Conservation (phyloP, 2,888 invertebrate species). For the Lumbricus terrestris region DNA sequence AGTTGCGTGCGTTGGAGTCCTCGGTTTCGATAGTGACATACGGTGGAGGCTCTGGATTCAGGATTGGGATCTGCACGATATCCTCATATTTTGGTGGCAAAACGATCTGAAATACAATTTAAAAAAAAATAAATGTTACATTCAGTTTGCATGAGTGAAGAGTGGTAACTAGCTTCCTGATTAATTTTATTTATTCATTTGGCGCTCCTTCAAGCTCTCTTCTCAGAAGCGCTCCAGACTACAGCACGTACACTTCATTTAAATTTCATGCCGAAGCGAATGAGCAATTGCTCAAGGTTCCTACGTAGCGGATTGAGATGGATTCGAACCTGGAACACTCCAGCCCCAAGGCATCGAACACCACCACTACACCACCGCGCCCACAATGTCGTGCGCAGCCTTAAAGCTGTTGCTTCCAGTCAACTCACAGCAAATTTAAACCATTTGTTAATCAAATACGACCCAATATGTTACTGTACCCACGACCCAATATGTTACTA, state of each 20-base stretch:
- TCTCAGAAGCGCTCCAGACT: no score
- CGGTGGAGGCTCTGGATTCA: conserved; percentile 33
- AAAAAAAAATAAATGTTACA: not conserved
- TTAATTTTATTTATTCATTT: no score
- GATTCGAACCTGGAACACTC: no score
- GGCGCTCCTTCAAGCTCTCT: no score
- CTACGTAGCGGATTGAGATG: no score
- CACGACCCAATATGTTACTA: not conserved
- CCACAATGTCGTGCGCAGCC: not conserved
- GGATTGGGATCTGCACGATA: conserved; percentile 44
- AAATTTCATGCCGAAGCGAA: no score
- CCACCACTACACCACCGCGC: no score
- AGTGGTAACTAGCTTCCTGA: no score
- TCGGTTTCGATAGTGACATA: conserved; percentile 25
- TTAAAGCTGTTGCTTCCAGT: not conserved
- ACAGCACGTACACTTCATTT: no score
- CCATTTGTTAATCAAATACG: not conserved
- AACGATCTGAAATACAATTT: conserved; percentile 46
- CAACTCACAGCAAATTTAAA: not conserved
- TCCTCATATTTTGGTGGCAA: conserved; percentile 58
- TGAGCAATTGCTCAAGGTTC: no score
- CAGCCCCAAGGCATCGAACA: no score
- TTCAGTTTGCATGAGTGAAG: not conserved
- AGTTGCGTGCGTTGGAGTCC: not conserved
- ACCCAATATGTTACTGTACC: no score